Conservation (phyloP, 1,140 invertebrate species). For the Pogonus chalceus region DNA sequence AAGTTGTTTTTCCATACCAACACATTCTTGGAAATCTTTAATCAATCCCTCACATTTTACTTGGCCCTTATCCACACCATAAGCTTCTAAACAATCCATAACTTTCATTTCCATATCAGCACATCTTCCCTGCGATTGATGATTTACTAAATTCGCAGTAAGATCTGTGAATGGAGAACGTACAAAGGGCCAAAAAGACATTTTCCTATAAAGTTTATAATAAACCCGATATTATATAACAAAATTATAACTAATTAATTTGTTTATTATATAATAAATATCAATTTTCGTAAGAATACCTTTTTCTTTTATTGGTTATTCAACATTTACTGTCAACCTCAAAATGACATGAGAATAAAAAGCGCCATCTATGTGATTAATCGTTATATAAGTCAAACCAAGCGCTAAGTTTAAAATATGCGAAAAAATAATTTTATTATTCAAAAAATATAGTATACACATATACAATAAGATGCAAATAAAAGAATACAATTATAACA, state of each 20-base stretch:
- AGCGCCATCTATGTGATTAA: no score
- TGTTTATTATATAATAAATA: neutral
- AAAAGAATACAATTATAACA: no score
- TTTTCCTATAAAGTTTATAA: constrained; percentile 19
- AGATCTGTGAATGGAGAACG: constrained; percentile 57
- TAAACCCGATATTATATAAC: no score
- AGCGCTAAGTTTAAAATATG: no score
- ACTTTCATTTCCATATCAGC: constrained; percentile 52
- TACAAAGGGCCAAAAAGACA: constrained; percentile 47
- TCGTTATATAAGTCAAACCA: no score
- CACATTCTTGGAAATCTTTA: constrained; percentile 57
- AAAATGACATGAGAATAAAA: no score
- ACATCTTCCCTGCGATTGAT: constrained; percentile 50
- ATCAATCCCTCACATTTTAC: constrained; percentile 48
- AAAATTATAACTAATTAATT: neutral
- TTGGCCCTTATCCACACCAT: constrained; percentile 47
- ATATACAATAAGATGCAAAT: no score
- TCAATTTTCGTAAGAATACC: no score
- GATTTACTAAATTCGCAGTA: constrained; percentile 46
- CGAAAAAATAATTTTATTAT: no score
- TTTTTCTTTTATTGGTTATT: neutral
- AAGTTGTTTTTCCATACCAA: constrained; percentile 44
- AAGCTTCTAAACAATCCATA: constrained; percentile 64
- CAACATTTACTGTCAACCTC: constrained; percentile 3
- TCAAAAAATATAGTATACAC: no score